Base-by-base conservation (phyloP, 2,888 invertebrate species). In the Leucophenga montana region DNA sequence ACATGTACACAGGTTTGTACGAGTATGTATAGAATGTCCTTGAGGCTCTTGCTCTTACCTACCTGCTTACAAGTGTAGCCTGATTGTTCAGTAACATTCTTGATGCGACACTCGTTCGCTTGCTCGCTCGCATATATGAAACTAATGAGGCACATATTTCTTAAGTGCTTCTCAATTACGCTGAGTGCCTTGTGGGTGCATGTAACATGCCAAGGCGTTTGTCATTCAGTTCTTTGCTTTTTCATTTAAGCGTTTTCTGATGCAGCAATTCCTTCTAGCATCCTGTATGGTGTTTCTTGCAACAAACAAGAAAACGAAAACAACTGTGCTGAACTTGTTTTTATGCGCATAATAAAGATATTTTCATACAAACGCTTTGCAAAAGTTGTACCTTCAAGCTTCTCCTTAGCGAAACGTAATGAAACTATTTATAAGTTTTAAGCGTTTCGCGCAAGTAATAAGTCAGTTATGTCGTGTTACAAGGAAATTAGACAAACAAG, bases 131-230 rank as follows among this genome's bases (percentile, higher is more conserved):
- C 18, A 54, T 18, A 71, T 53, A 67, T 65, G 73, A 74, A 78
- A 73, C 83, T 82, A 82, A 82, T 80, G 84, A 82, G 80, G 78
- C 82, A 79, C 79, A 84, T 75, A 80, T 84, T 82, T 78, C 75
- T 75, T 73, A 84, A 82, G 82, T 82, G 81, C 73, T 74, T 77
- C 82, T 80, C 82, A 82, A 82, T 82, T 82, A 84, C 84, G 75
- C 72, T 84, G 83, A 82, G 82, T 83, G 84, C 84, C 75, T 39
- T 76, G 71, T 20, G 72, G 72, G 18, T 20, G 20, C 48, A 20
- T 4, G 33, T n/a, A 6, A 46, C 20, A 48, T 22, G 16, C 31
- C 2, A 39, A 61, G 33, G n/a, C 1, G 2, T 33, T 33, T 16
- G 59, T 16, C n/a, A n/a, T 62, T 13, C 33, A 16, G 6, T 16